Conservation (phyloP, 1,140 invertebrate species). For the Ips typographus region DNA sequence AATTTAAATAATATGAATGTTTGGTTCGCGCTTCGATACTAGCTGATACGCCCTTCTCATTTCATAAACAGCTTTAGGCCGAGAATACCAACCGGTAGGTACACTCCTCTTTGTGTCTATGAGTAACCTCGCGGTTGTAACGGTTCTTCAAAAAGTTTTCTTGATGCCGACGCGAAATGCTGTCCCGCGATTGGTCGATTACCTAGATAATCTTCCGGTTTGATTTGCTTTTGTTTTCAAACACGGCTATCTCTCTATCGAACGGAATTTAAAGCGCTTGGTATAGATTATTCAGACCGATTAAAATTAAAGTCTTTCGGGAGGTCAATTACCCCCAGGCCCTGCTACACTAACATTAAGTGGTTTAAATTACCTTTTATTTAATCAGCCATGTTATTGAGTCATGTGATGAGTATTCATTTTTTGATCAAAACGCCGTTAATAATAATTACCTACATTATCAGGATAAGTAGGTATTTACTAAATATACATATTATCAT, state of each 20-base stretch:
- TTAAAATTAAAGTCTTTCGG: no score
- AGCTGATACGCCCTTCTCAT: not conserved
- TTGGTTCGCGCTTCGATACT: no score
- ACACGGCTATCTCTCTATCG: not conserved
- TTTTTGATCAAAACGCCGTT: no score
- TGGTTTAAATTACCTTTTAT: constrained; percentile 13
- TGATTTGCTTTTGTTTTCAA: not conserved
- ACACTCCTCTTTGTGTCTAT: constrained; percentile 17
- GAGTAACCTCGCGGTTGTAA: constrained; percentile 10
- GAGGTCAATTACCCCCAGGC: no score
- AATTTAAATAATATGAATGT: no score
- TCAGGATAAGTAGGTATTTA: no score
- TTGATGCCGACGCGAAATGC: constrained; percentile 1
- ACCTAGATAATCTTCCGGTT: not conserved
- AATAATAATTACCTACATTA: no score
- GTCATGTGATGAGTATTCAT: no score
- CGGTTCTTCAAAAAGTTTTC: constrained; percentile 6
- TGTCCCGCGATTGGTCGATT: not conserved
- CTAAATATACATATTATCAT: no score
- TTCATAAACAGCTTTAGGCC: constrained; percentile 3
- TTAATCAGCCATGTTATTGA: not conserved
- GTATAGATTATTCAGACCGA: no score
- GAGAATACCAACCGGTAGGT: not conserved
- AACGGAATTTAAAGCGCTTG: no score
- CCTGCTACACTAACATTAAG: not conserved